Base-by-base conservation (phyloP, 2,797 vertebrate species). In the Poliocrania exsul region DNA sequence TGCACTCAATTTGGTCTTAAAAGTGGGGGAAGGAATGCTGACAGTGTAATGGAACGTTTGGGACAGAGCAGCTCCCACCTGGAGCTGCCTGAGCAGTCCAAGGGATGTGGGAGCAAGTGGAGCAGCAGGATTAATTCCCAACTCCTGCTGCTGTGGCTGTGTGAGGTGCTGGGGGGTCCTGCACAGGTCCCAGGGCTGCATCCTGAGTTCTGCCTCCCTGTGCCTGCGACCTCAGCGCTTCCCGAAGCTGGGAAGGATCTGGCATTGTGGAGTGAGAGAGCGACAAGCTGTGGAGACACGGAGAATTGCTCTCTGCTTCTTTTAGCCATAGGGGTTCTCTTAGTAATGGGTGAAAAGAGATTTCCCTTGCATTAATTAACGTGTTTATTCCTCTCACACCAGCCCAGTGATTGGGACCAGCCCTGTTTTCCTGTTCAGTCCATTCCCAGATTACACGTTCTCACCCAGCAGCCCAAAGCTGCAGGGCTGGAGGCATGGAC, bases 241-340 rank as follows among this genome's bases (percentile, higher is more conserved):
- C 26, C 73, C 5, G 23, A 13, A 8, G 26, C 10, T 25, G 38
- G 47, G 54, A 42, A 14, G 2, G 1, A 0, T 0, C 50, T 44
- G 80, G 44, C 2, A 0, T 1, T 77, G 88, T 1, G 35, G 49
- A 80, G 80, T 13, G 81, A 21, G 82, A 86, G 90, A 89, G 91
- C 78, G 96, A 94, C 94, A 17, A 18, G 74, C 72, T 65, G 94
- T 95, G 96, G 95, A 78, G 47, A 23, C 38, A 7, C 0, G 0
- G 82, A 37, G 94, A 96, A 95, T 17, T 90, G 86, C 91, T 80
- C 57, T 17, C 56, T 29, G 57, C 60, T 77, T 0, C 78, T 28
- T 33, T 3, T 2, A 13, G 58, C 33, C 16, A 0, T 0, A 69
- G 40, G 3, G 5, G 8, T 13, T 6, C 26, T 56, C 38, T 3